Evolutionary conservation across 2,113 vertebrate species (phyloP).

Genomic region (Scytalopus superciliaris): DNA sequence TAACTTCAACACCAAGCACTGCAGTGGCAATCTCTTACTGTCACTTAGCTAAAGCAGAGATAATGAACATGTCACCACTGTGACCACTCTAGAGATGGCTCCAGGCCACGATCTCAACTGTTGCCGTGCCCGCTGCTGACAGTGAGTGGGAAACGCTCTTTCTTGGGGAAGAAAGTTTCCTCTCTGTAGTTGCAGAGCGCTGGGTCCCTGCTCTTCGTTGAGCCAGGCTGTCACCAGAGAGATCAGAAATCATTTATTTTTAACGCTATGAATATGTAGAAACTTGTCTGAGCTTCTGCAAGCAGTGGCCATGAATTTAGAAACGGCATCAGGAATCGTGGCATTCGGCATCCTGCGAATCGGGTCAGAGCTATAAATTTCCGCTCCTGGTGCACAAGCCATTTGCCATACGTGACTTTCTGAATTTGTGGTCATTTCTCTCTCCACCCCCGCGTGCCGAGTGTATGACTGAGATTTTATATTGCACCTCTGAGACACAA

Average conservation of each 20-base stretch:
- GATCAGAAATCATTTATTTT: slow-evolving; percentile 11
- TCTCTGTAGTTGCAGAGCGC: background rate
- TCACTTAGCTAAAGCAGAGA: background rate
- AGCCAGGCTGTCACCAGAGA: background rate
- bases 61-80: fast-evolving
- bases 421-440: slow-evolving; percentile 28
- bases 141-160: background rate
- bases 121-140: background rate
- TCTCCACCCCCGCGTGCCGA: background rate
- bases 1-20: background rate
- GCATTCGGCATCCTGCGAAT: background rate
- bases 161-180: background rate
- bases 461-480: slow-evolving; percentile 19
- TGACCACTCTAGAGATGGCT: background rate
- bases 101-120: background rate
- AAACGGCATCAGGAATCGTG: background rate
- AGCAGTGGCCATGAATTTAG: background rate
- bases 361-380: background rate
- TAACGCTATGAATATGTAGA: slow-evolving; percentile 29
- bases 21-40: background rate
- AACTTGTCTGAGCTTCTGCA: background rate
- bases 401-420: slow-evolving; percentile 7
- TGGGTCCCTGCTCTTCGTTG: background rate
- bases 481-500: slow-evolving; percentile 10
- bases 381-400: background rate